Conservation (phyloP, 2,113 vertebrate species). For the Paramormyrops kingsleyae region DNA sequence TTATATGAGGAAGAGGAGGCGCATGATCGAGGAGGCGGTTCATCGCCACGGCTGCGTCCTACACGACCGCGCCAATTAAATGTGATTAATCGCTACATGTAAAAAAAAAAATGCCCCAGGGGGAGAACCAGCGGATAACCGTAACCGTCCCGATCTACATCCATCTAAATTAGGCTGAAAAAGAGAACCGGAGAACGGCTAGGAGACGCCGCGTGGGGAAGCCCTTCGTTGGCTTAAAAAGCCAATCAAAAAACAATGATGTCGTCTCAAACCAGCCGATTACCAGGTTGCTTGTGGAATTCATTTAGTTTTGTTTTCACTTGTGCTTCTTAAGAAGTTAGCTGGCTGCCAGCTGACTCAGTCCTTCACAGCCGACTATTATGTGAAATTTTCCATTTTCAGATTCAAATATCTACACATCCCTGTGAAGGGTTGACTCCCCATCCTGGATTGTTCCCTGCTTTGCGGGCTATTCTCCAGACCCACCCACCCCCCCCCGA, state of each 20-base stretch:
- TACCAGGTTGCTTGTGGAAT: neutral
- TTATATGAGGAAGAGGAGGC: conserved; percentile 51
- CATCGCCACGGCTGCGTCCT: conserved; percentile 57
- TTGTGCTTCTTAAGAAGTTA: neutral
- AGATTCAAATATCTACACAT: neutral
- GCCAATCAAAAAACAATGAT: neutral
- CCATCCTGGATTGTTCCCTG: neutral
- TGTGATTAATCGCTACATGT: conserved; percentile 55
- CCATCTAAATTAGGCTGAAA: neutral
- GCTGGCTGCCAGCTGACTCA: neutral
- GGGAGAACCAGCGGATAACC: neutral
- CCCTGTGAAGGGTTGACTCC: neutral
- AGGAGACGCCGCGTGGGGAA: neutral
- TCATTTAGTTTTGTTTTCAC: neutral
- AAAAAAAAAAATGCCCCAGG: neutral
- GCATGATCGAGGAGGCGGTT: conserved; percentile 62
- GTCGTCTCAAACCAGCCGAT: neutral
- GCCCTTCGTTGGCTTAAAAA: neutral
- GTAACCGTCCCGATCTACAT: neutral
- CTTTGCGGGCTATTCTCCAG: neutral
- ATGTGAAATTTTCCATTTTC: neutral
- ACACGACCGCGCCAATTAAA: conserved; percentile 68
- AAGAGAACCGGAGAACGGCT: neutral
- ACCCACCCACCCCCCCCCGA: too few species aligned
- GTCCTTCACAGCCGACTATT: neutral